Base-by-base conservation (phyloP, 2,797 vertebrate species). In the Acipenser oxyrinchus region DNA sequence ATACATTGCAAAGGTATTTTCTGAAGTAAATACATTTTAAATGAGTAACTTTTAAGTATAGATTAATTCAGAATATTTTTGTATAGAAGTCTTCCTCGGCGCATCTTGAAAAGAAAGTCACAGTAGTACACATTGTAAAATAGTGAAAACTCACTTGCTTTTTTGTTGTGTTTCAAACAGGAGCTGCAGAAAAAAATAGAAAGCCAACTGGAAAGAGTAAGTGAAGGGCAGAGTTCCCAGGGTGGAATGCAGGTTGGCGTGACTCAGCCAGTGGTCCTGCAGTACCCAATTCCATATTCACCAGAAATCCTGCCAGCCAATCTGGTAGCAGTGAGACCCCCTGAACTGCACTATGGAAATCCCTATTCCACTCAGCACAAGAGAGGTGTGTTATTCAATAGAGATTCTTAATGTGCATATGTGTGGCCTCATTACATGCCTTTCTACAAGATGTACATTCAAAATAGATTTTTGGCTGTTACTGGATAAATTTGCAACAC, bases 331-430 rank as follows among this genome's bases (percentile, higher is more conserved):
- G 82, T 85, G 64, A 84, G 90, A 69, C 87, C 93, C 0, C 94
- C 94, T 7, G 88, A 94, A 77, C 77, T 99, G 78, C 94, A 96
- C 3, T 98, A 87, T 52, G 95, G 95, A 69, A 98, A 98, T 72
- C 96, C 96, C 13, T 99, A 99, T 66, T 87, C 87, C 70, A 72
- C 82, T 1, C 88, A 89, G 66, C 82, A 82, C 71, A 83, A 78
- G 7, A 87, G 87, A 92, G 94, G 94, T 92, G 49, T 61, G 78
- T 58, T 2, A 37, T 37, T 37, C 23, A 37, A 37, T 37, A 37
- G 23, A 37, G 23, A 37, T 3, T 37, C 10, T 7, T 62, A 62
- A 62, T 62, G 48, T 18, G 60, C 3, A 18, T 62, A 10, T 62
- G 60, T 37, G 60, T 48, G 60, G 60, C 60, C 60, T 18, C 18